Base-by-base conservation (phyloP, 2,113 vertebrate species). In the Ahaetulla prasina region DNA sequence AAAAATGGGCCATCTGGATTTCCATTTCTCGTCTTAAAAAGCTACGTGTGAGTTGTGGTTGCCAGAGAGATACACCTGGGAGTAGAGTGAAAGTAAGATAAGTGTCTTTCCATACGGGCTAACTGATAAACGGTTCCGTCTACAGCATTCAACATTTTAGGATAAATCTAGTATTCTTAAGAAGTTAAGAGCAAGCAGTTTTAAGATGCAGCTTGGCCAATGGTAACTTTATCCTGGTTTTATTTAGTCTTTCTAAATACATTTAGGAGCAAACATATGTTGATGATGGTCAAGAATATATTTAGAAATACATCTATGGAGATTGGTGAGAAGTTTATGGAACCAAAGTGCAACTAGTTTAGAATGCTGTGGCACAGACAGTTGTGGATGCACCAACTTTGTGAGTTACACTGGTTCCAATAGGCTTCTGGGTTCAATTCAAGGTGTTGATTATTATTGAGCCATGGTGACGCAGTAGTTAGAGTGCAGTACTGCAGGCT, bases 21-120 rank as follows among this genome's bases (percentile, higher is more conserved):
- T 96, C 92, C 20, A 95, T 91, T 96, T 97, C 94, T 74, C 94
- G 94, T 96, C 88, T 96, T 95, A 96, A 96, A 80, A 94, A 93
- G 92, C 92, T 95, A 94, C 90, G 94, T 96, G 96, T 92, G 94
- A 96, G 96, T 96, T 96, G 95, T 93, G 96, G 95, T 93, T 96
- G 96, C 97, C 96, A 97, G 95, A 95, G 94, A 89, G 90, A 92
- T 94, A 95, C 97, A 97, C 96, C 96, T 97, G 97, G 97, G 97
- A 96, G 92, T 91, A 85, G 60, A 92, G 93, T 91, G 88, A 96
- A 91, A 94, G 96, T 95, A 92, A 96, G 95, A 95, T 96, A 97
- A 97, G 95, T 97, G 95, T 95, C 97, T 97, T 97, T 97, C 97
- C 97, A 97, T 97, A 97, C 97, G 97, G 97, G 7, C 89, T 91